Conservation (phyloP, 2,888 invertebrate genomes). For the Lapara coniferarum region DNA sequence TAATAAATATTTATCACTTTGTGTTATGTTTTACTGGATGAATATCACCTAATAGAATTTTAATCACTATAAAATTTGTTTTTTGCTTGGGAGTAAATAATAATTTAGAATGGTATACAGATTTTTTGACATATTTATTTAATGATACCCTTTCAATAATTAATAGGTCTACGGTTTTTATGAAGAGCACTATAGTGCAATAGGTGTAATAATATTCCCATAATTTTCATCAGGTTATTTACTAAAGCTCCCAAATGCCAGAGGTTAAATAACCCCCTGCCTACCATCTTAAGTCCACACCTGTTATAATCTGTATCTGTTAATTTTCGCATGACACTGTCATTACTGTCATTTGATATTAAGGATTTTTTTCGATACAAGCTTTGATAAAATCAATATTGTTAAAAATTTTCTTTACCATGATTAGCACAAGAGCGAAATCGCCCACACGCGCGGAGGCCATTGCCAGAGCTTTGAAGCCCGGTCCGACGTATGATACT, state of each 20-base stretch:
- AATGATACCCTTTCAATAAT: too few species aligned
- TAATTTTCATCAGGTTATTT: too few species aligned
- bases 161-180: too few species aligned
- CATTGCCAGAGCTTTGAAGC: constrained; percentile 56
- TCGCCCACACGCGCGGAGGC: constrained; percentile 68
- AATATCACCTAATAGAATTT: neutral
- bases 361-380: neutral
- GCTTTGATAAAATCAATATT: neutral
- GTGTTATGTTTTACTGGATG: neutral
- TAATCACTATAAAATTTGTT: neutral
- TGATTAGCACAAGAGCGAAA: constrained; percentile 58
- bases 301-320: neutral
- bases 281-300: neutral
- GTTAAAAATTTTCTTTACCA: constrained; percentile 35
- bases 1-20: constrained; percentile 23
- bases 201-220: too few species aligned
- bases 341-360: neutral
- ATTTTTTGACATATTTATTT: too few species aligned
- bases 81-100: too few species aligned
- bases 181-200: too few species aligned
- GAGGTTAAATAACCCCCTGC: too few species aligned
- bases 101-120: too few species aligned
- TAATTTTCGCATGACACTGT: neutral
- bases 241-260: too few species aligned
- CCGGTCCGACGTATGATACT: constrained; percentile 53